Percentiles rank a stretch among this genome's conserved stretches.
Conservation (phyloP, 2,113 vertebrate genomes). For the Morone chrysops region DNA sequence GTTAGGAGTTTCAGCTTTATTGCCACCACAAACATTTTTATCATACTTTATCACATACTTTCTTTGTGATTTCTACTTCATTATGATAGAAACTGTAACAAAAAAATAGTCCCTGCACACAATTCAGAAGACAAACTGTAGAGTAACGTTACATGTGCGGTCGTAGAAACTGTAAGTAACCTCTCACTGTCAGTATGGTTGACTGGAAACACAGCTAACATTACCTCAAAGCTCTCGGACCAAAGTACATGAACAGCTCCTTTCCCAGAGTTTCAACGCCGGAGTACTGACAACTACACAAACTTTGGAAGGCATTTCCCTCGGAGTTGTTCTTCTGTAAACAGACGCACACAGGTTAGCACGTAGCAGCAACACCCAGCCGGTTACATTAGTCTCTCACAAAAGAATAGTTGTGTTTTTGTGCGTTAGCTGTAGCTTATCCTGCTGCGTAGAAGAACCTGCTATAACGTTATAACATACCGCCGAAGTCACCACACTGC, state of each 20-base stretch:
- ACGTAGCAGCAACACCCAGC: neutral
- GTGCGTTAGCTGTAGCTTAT: neutral
- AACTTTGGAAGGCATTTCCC: slow-evolving; percentile 55
- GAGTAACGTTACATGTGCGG: too few species aligned
- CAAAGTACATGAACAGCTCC: slow-evolving; percentile 95
- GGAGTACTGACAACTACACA: slow-evolving; percentile 82
- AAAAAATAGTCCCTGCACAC: neutral
- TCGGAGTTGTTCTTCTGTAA: slow-evolving; percentile 48
- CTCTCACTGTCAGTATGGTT: too few species aligned
- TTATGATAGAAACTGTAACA: too few species aligned
- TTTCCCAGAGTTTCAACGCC: slow-evolving; percentile 93
- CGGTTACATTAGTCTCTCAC: neutral
- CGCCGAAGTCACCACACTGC: slow-evolving; percentile 52
- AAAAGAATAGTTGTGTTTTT: neutral
- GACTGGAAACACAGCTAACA: too few species aligned
- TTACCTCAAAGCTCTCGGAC: slow-evolving; percentile 89
- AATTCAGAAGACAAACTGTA: too few species aligned
- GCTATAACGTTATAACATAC: slow-evolving; percentile 45
- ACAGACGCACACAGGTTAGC: neutral
- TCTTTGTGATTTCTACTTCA: neutral
- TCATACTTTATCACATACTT: neutral
- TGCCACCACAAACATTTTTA: neutral
- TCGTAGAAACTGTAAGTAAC: too few species aligned
- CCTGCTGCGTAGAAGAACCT: neutral
- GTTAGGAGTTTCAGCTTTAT: neutral